Evolutionary conservation across 1,140 invertebrate species (phyloP).

Genomic region (Thereuonema tuberculata): DNA sequence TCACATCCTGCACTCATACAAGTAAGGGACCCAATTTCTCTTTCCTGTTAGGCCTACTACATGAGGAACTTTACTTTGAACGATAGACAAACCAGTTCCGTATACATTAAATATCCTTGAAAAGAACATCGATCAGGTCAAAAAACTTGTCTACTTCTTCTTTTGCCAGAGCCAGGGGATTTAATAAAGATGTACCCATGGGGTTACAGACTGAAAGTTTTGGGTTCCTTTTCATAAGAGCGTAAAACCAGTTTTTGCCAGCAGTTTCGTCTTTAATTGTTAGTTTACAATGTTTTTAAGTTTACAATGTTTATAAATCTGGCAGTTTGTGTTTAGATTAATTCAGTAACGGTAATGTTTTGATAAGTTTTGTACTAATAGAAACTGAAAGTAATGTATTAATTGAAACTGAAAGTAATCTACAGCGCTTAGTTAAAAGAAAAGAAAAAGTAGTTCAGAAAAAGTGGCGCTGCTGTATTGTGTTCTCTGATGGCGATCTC

Average conservation of each 20-base stretch:
- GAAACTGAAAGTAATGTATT: too few species aligned
- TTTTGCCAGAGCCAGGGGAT: background rate
- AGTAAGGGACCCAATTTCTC: slow-evolving; percentile 8
- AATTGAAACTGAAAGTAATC: too few species aligned
- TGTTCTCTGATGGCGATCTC: too few species aligned
- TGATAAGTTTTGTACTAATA: too few species aligned
- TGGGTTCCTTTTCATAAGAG: slow-evolving; percentile 1
- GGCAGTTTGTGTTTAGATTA: too few species aligned
- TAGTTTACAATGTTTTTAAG: too few species aligned
- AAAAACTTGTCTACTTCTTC: slow-evolving; percentile 13
- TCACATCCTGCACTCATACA: background rate
- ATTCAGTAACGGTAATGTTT: too few species aligned
- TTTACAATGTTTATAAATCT: too few species aligned
- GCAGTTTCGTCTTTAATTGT: slow-evolving; percentile 1
- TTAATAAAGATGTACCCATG: background rate
- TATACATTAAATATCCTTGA: slow-evolving; percentile 5
- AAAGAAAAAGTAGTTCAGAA: too few species aligned
- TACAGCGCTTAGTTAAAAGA: too few species aligned
- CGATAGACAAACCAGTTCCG: background rate
- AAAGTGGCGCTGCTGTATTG: too few species aligned
- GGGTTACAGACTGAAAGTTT: background rate
- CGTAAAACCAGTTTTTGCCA: slow-evolving; percentile 4
- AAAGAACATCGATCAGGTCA: slow-evolving; percentile 2
- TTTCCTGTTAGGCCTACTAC: slow-evolving; percentile 12
- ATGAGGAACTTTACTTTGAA: background rate